Evolutionary conservation across 2,888 invertebrate species (phyloP), one percentile per base, ranked within the genome.

Genomic region (Eustalomyia histrio): DNA sequence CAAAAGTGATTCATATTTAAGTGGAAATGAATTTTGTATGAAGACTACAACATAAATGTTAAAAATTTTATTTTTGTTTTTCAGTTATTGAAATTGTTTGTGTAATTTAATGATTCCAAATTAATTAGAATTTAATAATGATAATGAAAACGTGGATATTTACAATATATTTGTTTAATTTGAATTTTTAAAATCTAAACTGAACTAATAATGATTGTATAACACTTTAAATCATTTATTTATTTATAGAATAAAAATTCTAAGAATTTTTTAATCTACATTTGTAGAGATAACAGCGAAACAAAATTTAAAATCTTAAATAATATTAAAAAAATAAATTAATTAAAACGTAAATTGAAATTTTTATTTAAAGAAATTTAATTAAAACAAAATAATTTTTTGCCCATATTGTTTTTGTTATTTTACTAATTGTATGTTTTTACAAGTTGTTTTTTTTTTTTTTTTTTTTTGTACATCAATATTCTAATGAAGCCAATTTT

Each of bases 371-470:
- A 47, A n/a, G 6, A 55, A 71, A 58, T 29, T 29, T 29, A n/a
- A 47, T 39, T 2, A 71, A 73, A 74, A 79, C 63, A 64, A 81
- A 76, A 74, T 78, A 81, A 78, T 78, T 81, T 81, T 81, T 81
- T 81, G 78, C 71, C 81, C 68, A 67, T 58, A 53, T 76, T 68
- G 12, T 58, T 60, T 76, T 68, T 43, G 17, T 58, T 57, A 47
- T 21, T 52, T 55, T 50, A 69, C 16, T 68, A 39, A 52, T 53
- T 75, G 16, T 55, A 53, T 29, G 52, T 65, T 29, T 75, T 67
- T 58, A 47, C 67, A 64, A 47, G 43, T 18, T 53, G 52, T 55
- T 78, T 58, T n/a, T n/a, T n/a, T 69, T 79, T 29, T 43, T 57
- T 43, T 71, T n/a, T 47, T 64, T 53, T 24, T 43, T 65, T 35